Evolutionary conservation across 2,888 invertebrate genomes (phyloP), one percentile per base, ranked within the genome.

Genomic region (Lasius fuliginosus): DNA sequence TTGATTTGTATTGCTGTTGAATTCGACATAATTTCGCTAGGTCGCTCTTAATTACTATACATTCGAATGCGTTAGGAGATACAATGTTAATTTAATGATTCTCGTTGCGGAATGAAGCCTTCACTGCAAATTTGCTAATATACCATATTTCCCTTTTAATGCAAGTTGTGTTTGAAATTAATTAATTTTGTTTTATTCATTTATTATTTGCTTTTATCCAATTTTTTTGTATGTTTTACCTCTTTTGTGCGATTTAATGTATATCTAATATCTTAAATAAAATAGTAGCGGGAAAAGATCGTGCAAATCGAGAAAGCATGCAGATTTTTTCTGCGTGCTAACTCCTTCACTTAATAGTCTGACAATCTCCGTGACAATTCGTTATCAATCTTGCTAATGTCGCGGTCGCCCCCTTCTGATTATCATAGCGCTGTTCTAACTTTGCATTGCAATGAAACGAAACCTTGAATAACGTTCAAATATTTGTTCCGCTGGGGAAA

Each of bases 381-480:
- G 87, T 91, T 92, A 92, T 92, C 92, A 91, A 92, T 92, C 92
- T 92, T 89, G 87, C 90, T 92, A 92, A 92, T 91, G 89, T 83
- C 84, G 71, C 67, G 65, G 68, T 85, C 77, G 60, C 49, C 86
- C 74, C 85, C 74, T 76, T 69, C 89, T 89, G 84, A 91, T 92
- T 91, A 92, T 90, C 92, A 92, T 91, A 92, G 89, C 77, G 79
- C 68, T 71, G 65, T 65, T 46, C 42, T 65, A 60, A 69, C 77
- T 77, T 75, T 85, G 90, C 86, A 87, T 91, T 77, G 58, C 77
- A 88, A 92, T 86, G 84, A 88, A 86, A 68, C 85, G 83, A 62
- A 86, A 89, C 75, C 84, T 86, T 83, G 85, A 89, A 85, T 87
- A 86, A 90, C 81, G 83, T 65, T 49, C 64, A 60, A 73, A 58